Conservation (phyloP, 2,113 vertebrate genomes). For the Lasiurus cinereus region DNA sequence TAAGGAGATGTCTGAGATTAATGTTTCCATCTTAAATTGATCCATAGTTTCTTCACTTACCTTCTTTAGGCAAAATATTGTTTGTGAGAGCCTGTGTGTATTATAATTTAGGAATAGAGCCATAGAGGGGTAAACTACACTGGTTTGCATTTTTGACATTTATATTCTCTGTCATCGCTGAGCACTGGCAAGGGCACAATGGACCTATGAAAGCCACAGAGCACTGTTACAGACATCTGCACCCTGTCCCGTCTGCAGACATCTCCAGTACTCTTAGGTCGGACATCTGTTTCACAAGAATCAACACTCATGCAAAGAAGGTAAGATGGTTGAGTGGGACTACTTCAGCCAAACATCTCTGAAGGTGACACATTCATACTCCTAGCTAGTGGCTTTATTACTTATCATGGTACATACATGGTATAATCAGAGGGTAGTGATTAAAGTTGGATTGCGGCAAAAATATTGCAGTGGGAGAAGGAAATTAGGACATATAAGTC, state of each 20-base stretch:
- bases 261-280: background rate
- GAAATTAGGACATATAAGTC: constrained; percentile 37
- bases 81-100: background rate
- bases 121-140: background rate
- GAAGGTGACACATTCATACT: background rate
- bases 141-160: background rate
- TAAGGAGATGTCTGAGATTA: background rate
- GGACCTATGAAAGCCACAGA: background rate
- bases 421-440: constrained; percentile 3
- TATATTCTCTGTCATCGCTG: background rate
- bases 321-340: background rate
- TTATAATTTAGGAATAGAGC: background rate
- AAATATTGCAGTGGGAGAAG: background rate
- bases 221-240: background rate
- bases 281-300: background rate
- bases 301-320: background rate
- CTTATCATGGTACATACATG: background rate
- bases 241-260: background rate
- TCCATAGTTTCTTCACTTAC: background rate
- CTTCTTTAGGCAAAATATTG: background rate
- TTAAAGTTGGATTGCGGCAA: background rate
- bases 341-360: background rate
- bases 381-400: background rate
- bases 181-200: background rate
- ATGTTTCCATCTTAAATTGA: background rate